Base-by-base conservation (phyloP, 2,113 vertebrate species). In the Cyphomyrus discorhynchus region DNA sequence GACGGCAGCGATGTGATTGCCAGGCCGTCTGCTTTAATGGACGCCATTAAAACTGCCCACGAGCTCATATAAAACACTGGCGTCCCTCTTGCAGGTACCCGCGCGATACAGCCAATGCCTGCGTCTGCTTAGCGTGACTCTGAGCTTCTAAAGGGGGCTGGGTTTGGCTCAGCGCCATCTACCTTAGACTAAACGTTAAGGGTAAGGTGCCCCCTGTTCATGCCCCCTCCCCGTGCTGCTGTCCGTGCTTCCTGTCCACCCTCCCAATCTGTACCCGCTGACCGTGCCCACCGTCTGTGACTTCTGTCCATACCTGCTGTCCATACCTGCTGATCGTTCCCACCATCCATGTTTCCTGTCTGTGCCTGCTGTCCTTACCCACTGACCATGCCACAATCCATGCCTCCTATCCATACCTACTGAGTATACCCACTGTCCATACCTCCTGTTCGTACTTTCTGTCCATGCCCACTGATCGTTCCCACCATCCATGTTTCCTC, bases 71-170 rank as follows among this genome's bases (percentile, higher is more conserved):
- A 17, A 62, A 21, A 27, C 42, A 21, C 53, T 17, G 46, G 89
- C n/a, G 27, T 77, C 66, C 9, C 66, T 91, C 91, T 93, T 89
- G 91, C 83, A 90, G 90, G 83, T 52, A 82, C 46, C 46, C 45
- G 39, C 10, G 0, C 2, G 10, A 31, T 3, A 21, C 6, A 88
- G 56, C 39, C 27, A 46, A 7, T 42, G 53, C 4, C 27, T 17
- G 53, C 19, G 35, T 49, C 15, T 21, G 13, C 80, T 42, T 42
- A 82, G 10, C 3, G 8, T 45, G 77, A 39, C 27, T 77, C 13
- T 35, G 31, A 42, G 31, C 42, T 46, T n/a, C 31, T 83, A 46
- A 21, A 47, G 31, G 31, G 70, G 27, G 31, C 3, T 5, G 6
- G 1, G 70, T 74, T 31, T 15, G 66, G 13, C 27, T 35, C 9